These are phyloP conservation scores for Brachionus paranguensis DNA, from an alignment of 1,140 invertebrate species.

Conservation along the genomic window DNA sequence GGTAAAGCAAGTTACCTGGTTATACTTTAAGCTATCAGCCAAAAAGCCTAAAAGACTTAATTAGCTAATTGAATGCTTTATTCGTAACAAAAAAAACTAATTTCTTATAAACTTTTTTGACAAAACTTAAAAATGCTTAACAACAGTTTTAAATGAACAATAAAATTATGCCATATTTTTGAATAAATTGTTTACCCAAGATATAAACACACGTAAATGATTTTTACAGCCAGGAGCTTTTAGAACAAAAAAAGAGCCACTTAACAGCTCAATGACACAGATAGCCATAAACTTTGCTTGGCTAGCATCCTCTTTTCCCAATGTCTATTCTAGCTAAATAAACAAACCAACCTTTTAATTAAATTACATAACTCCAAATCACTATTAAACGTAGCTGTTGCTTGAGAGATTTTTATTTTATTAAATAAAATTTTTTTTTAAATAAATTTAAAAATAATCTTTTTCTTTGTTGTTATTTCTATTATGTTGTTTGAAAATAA, in stretches of 20 bases:
- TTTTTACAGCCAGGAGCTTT: neutral
- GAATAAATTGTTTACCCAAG: neutral
- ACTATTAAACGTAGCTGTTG: constrained; percentile 1
- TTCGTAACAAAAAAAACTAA: neutral
- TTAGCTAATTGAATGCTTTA: neutral
- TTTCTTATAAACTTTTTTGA: neutral
- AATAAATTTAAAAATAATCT: neutral
- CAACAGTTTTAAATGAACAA: neutral
- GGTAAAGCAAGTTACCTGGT: neutral
- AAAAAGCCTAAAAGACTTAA: neutral
- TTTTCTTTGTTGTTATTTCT: neutral
- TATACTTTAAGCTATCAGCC: neutral
- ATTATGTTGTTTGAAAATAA: neutral
- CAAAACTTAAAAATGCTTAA: neutral
- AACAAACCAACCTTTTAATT: neutral
- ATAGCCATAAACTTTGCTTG: neutral
- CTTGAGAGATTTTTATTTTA: constrained; percentile 25
- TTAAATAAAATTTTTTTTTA: neutral
- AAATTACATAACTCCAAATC: neutral
- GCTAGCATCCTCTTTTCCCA: neutral
- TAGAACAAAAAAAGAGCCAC: neutral
- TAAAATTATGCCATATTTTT: neutral
- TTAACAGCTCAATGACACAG: neutral
- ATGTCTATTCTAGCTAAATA: neutral
- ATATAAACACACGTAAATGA: neutral